These are phyloP conservation scores for Telmatherina bonti DNA, from an alignment of 2,797 vertebrate species.

Conservation along the genomic window DNA sequence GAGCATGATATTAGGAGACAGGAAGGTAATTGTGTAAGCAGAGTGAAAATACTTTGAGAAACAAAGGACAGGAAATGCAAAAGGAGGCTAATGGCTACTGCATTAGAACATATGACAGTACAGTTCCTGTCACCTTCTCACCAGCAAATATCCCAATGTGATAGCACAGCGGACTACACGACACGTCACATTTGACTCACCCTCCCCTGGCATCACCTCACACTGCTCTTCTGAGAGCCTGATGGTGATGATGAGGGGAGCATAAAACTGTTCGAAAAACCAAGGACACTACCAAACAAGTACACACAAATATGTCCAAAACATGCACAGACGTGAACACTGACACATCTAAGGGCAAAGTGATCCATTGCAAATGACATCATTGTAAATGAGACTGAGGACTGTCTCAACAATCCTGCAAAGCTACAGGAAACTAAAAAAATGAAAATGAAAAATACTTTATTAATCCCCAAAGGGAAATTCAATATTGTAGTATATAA, in stretches of 20 bases:
- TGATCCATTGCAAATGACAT: constrained; percentile 45
- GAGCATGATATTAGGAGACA: constrained; percentile 47
- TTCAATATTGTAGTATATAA: too few relatives aligned
- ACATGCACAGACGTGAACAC: constrained; percentile 33
- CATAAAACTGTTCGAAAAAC: constrained; percentile 28
- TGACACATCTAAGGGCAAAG: constrained; percentile 53
- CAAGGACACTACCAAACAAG: constrained; percentile 40
- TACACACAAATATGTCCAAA: constrained; percentile 32
- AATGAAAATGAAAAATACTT: too few relatives aligned
- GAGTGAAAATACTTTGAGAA: constrained; percentile 34
- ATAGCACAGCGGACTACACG: constrained; percentile 24
- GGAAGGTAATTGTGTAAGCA: constrained; percentile 47
- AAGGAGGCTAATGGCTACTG: constrained; percentile 46
- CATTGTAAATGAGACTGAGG: constrained; percentile 41
- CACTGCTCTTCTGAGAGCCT: constrained; percentile 50
- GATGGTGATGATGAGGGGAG: constrained; percentile 9
- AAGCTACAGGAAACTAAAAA: constrained; percentile 39
- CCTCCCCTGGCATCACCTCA: constrained; percentile 42
- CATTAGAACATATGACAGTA: constrained; percentile 36
- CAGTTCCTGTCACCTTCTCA: neutral
- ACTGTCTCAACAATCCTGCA: constrained; percentile 49
- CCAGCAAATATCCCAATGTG: neutral
- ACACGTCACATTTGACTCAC: constrained; percentile 28
- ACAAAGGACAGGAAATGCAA: constrained; percentile 33
- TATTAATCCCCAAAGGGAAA: too few relatives aligned